phyloP scores from a whole-genome alignment of 2,113 vertebrate species.

The Ptilonorhynchus violaceus region DNA sequence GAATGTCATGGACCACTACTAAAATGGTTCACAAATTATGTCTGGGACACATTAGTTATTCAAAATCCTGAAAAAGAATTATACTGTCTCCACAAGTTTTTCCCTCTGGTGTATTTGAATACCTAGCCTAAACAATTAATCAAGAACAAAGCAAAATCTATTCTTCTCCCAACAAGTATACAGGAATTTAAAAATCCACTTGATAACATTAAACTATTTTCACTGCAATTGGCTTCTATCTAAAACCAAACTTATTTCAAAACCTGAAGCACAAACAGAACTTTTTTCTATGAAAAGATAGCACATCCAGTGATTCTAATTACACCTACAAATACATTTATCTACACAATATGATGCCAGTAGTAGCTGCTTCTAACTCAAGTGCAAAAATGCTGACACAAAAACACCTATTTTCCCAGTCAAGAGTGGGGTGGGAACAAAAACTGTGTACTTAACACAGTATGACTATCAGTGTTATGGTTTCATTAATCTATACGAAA shows the following conservation, averaged over 20 bases:
- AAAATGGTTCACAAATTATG: not conserved
- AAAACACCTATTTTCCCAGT: not conserved
- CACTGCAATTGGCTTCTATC: not conserved
- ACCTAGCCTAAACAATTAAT: not conserved
- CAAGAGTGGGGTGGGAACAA: not conserved
- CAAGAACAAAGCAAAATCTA: not conserved
- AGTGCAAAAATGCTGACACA: not conserved
- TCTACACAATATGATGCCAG: not conserved
- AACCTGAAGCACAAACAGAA: not conserved
- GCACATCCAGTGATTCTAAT: not conserved
- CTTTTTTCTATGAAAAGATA: not conserved
- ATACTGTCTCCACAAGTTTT: not conserved
- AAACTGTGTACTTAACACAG: not conserved
- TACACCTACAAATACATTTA: not conserved
- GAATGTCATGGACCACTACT: not conserved
- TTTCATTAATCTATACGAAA: not conserved
- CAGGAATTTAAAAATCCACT: not conserved
- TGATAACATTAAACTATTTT: not conserved
- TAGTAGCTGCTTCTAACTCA: not conserved
- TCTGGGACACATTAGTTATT: not conserved
- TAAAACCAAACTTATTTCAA: not conserved
- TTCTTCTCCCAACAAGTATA: not conserved
- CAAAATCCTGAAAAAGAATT: not conserved
- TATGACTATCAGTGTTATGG: not conserved
- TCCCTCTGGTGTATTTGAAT: not conserved